Conservation (phyloP, 2,797 vertebrate species). For the Poliocrania exsul region DNA sequence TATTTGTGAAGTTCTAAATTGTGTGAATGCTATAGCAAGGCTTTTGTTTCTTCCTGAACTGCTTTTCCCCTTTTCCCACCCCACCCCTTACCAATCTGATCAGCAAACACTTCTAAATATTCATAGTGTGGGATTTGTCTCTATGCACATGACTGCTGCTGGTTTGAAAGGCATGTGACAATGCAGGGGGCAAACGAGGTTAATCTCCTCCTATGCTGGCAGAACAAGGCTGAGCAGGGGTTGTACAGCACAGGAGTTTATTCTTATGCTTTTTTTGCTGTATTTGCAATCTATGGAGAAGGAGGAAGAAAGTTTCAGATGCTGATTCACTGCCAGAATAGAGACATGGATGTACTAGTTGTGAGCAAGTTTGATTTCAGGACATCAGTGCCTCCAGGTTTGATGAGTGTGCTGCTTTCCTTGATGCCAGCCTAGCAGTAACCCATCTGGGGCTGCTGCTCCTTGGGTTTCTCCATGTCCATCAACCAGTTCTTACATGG, state of each 20-base stretch:
- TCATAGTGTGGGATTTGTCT: not conserved
- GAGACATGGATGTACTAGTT: not conserved
- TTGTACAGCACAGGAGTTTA: not conserved
- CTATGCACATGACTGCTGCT: not conserved
- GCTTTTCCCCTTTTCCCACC: not conserved
- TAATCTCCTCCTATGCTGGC: not conserved
- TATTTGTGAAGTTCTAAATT: not conserved
- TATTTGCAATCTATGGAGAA: not conserved
- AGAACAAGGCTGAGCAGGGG: not conserved
- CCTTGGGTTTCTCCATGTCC: not conserved
- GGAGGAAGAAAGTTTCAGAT: not conserved
- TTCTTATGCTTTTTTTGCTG: not conserved
- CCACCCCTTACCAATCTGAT: not conserved
- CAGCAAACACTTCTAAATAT: not conserved
- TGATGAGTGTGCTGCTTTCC: not conserved
- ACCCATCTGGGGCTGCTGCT: not conserved
- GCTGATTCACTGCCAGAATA: not conserved
- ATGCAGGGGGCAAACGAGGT: not conserved
- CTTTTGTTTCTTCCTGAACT: not conserved
- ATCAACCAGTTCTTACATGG: not conserved
- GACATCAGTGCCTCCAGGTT: not conserved
- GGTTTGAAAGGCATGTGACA: slow-evolving; percentile 7
- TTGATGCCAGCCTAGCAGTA: not conserved
- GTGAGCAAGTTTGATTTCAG: not conserved
- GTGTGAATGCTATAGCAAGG: not conserved